Conservation (phyloP, 2,888 invertebrate species). For the Nemurella pictetii region DNA sequence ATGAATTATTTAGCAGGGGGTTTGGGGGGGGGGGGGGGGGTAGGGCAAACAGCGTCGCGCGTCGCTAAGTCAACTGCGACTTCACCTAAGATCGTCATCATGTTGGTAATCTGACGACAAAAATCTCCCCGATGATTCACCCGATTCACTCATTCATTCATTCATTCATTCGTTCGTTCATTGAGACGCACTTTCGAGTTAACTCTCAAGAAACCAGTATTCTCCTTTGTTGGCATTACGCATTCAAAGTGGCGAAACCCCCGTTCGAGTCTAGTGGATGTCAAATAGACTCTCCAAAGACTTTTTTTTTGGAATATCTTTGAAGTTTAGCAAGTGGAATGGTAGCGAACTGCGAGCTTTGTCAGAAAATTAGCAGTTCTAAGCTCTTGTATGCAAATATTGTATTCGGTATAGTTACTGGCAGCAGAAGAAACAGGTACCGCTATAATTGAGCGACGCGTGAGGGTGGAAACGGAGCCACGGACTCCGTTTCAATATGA, state of each 20-base stretch:
- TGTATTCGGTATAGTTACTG: not conserved
- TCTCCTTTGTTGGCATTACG: conserved; percentile 6
- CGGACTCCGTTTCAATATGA: not conserved
- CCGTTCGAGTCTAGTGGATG: not conserved
- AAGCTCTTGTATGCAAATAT: not conserved
- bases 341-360: not conserved
- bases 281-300: conserved; percentile 8
- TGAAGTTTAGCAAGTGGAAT: not conserved
- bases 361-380: not conserved
- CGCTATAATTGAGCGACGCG: not conserved
- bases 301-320: not conserved
- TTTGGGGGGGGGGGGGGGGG: not conserved
- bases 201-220: not conserved
- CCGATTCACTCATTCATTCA: not conserved
- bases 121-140: not conserved
- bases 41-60: not conserved
- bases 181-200: not conserved
- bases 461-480: no score
- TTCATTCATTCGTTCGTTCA: not conserved
- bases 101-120: not conserved
- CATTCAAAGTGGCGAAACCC: conserved; percentile 6
- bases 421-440: not conserved
- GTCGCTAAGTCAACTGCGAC: not conserved
- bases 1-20: not conserved
- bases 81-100: conserved; percentile 2